Evolutionary conservation across 2,113 vertebrate species (phyloP).

Genomic region (Chloropsis hardwickii): DNA sequence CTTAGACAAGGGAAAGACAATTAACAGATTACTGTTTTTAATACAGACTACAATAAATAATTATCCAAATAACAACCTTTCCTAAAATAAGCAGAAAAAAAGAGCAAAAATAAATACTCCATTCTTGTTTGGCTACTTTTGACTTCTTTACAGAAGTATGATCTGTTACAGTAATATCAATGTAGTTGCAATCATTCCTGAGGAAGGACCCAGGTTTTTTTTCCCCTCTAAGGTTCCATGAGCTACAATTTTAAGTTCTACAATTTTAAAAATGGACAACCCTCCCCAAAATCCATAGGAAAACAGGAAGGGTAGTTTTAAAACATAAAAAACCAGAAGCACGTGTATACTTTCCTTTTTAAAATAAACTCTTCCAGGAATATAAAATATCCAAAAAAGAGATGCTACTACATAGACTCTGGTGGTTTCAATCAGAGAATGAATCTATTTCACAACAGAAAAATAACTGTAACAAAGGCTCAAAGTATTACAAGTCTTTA

Average conservation of each 20-base stretch:
- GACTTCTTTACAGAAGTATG: background rate
- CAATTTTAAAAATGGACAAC: background rate
- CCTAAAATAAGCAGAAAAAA: background rate
- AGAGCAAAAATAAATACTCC: background rate
- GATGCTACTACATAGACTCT: background rate
- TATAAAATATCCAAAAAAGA: background rate
- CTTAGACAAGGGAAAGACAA: background rate
- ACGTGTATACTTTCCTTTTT: background rate
- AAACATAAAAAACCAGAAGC: background rate
- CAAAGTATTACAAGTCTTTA: background rate
- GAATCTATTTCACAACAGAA: background rate
- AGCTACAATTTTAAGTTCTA: background rate
- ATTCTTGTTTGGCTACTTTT: background rate
- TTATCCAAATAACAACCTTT: background rate
- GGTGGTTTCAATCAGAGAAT: background rate
- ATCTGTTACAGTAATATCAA: background rate
- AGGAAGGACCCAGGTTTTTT: background rate
- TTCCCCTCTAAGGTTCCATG: background rate
- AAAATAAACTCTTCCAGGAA: background rate
- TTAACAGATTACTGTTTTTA: background rate
- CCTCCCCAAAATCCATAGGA: fast-evolving
- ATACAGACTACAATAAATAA: background rate
- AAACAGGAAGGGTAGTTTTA: background rate
- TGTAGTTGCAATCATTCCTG: background rate
- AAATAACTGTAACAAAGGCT: background rate